Base-by-base conservation (phyloP, 2,888 invertebrate species). In the Ferdinandea cuprea region DNA sequence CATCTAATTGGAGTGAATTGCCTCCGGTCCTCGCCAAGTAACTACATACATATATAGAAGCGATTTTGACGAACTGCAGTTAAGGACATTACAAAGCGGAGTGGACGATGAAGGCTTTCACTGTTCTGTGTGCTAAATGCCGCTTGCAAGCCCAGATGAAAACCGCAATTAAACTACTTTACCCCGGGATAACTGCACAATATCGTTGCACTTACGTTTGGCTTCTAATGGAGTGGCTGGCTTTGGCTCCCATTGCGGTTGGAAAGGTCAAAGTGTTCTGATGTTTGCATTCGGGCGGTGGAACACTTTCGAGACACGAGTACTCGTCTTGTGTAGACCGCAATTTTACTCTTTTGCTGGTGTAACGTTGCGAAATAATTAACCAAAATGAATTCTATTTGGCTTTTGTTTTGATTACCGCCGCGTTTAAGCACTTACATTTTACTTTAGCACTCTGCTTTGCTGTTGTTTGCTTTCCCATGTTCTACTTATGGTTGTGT, bases 221-320 rank as follows among this genome's bases (percentile, higher is more conserved):
- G 8, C 7, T 6, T 28, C 6, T 7, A 1, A 9, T 35, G 35
- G 9, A 35, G 7, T 30, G 9, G 15, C 40, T 2, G 1, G 7
- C 7, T 5, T 4, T 15, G 21, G 8, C 44, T 30, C 30, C 52
- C 52, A 52, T 25, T 25, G 5, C 8, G 13, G 32, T 9, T 69
- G 69, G n/a, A 81, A 81, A 81, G 80, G 80, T 71, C 71, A 81
- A 80, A 50, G 61, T 32, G 40, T 32, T 63, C 52, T 71, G 5
- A 6, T 54, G 30, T 65, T 69, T 59, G 58, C 17, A 50, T 44
- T 68, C 59, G 44, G 58, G 56, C 21, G 52, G 71, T 19, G 46
- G 65, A 71, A 44, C 52, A 46, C 69, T 63, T 65, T 74, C 58
- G 4, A 21, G 25, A 25, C 25, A 25, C 25, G 25, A 13, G 42